Evolutionary conservation across 2,113 vertebrate species (phyloP).

Genomic region (Dascyllus trimaculatus): DNA sequence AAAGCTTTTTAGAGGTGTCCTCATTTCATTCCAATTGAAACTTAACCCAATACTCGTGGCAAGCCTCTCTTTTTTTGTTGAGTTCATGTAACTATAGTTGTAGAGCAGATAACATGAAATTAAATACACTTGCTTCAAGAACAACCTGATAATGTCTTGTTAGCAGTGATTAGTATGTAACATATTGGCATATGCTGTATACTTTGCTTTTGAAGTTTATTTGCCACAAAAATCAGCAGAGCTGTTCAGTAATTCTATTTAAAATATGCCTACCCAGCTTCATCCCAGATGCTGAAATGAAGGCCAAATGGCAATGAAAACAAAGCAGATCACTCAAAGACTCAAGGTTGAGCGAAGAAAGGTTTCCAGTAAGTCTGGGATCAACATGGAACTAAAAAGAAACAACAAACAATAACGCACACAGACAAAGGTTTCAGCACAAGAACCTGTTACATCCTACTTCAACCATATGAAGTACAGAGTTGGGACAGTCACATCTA

Average conservation of each 20-base stretch:
- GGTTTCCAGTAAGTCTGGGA: conserved; percentile 20
- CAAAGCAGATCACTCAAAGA: background rate
- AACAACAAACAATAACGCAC: background rate
- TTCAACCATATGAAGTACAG: background rate
- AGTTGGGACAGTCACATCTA: background rate
- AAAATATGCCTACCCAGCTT: conserved; percentile 11
- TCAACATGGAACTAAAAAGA: conserved; percentile 9
- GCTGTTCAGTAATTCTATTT: conserved; percentile 30
- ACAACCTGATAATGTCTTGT: conserved; percentile 9
- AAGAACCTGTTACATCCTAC: background rate
- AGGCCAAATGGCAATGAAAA: conserved; percentile 39
- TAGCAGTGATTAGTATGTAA: conserved; percentile 6
- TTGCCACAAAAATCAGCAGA: background rate
- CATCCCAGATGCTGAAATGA: conserved; percentile 18
- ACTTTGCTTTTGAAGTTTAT: conserved; percentile 14
- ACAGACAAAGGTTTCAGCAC: background rate
- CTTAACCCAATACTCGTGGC: background rate
- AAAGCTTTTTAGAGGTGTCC: background rate
- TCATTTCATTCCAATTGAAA: background rate
- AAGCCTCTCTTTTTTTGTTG: no score
- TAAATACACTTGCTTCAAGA: conserved; percentile 1
- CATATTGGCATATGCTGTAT: background rate
- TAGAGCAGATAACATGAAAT: conserved; percentile 4
- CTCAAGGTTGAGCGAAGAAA: conserved; percentile 6
- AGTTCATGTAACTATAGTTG: no score